Percentiles rank a stretch among this genome's conserved stretches.
Conservation (phyloP, 2,888 invertebrate species). For the Rapana venosa region DNA sequence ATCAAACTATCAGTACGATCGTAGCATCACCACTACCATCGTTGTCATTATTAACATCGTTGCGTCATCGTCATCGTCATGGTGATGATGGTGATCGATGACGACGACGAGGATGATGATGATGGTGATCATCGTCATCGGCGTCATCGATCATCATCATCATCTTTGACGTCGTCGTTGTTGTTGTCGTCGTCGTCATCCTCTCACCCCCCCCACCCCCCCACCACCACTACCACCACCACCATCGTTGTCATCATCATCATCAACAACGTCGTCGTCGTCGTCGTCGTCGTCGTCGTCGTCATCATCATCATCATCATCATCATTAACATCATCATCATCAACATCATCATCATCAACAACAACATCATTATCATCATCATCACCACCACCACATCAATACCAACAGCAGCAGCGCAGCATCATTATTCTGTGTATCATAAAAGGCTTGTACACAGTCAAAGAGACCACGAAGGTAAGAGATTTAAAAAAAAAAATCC, state of each 20-base stretch:
- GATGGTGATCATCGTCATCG: background rate
- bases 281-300: background rate
- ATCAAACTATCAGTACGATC: background rate
- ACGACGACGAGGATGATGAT: background rate
- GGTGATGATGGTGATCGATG: background rate
- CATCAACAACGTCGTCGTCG: background rate
- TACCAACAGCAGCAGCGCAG: background rate
- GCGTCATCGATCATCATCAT: background rate
- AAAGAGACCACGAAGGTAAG: background rate
- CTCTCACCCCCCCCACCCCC: too few species aligned
- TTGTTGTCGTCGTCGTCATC: background rate
- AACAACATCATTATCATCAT: background rate
- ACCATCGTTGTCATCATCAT: background rate
- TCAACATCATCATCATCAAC: background rate
- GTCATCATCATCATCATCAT: background rate
- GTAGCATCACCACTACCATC: background rate
- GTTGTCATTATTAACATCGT: background rate
- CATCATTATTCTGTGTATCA: background rate
- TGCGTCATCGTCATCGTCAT: background rate
- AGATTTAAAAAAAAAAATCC: background rate
- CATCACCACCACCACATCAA: background rate
- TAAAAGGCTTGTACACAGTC: background rate
- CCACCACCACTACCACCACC: background rate
- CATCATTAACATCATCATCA: background rate
- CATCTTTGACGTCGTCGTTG: background rate